phyloP scores from a whole-genome alignment of 1,140 invertebrate species.

The Nasonia longicornis region DNA sequence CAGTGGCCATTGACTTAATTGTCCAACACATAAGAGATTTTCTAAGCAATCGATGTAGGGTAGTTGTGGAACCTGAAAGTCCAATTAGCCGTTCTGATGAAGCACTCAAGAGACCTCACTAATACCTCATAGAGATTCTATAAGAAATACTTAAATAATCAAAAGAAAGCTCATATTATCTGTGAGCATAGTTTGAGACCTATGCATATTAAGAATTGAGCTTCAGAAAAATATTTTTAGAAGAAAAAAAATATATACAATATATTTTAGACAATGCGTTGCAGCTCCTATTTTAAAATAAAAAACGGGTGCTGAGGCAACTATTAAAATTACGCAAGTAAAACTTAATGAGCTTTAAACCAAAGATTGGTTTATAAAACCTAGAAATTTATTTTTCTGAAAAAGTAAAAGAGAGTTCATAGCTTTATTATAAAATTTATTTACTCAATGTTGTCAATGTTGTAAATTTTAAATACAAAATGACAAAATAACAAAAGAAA shows the following conservation, averaged over 20 bases:
- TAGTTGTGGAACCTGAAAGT: constrained; percentile 58
- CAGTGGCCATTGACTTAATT: constrained; percentile 94
- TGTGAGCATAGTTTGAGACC: neutral
- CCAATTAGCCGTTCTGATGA: constrained; percentile 56
- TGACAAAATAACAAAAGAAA: constrained; percentile 6
- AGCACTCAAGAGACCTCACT: constrained; percentile 64
- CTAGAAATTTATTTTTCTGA: constrained; percentile 23
- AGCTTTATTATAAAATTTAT: constrained; percentile 25
- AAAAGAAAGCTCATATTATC: neutral
- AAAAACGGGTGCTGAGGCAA: constrained; percentile 12
- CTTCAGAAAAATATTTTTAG: constrained; percentile 39
- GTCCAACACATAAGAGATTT: constrained; percentile 93
- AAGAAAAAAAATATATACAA: constrained; percentile 24
- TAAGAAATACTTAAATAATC: constrained; percentile 41
- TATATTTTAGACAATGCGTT: constrained; percentile 33
- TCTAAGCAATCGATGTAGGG: constrained; percentile 71
- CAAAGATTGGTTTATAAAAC: constrained; percentile 37
- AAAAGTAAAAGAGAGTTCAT: constrained; percentile 4
- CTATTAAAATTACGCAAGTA: constrained; percentile 6
- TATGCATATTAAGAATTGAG: constrained; percentile 24
- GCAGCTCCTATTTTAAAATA: constrained; percentile 20
- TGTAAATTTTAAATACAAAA: constrained; percentile 4
- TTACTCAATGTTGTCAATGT: constrained; percentile 23
- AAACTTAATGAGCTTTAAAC: constrained; percentile 40
- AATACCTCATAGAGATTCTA: constrained; percentile 41